Evolutionary conservation across 2,113 vertebrate genomes (phyloP), one percentile per base, ranked within the genome.

Genomic region (Nesoenas mayeri): DNA sequence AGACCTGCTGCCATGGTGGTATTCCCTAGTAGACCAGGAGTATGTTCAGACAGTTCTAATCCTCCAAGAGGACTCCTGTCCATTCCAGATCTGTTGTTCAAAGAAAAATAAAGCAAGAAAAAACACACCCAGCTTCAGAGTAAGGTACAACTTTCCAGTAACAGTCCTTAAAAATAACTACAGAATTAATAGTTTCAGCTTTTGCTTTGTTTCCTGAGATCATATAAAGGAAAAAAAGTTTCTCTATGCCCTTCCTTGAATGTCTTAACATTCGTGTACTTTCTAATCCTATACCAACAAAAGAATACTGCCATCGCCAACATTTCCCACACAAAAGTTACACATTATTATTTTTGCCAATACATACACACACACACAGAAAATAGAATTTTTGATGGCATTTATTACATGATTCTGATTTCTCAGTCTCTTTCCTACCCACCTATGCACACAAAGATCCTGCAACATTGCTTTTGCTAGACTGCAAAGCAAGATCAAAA

Each of bases 1-100:
- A 99, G 98, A 95, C 98, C 98, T 93, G 98, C 97, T 95, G 99
- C 98, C 98, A 98, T 98, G 96, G 98, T 97, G 89, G 98, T 98
- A 97, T 97, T 98, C 94, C 97, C 98, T 81, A 98, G 93, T 36
- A 98, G 95, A 95, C 96, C 97, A 95, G 98, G 86, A 93, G 89
- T 93, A 64, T 79, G 96, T 80, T 98, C 97, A 97, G 97, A 98
- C 92, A 98, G 91, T 91, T 99, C 98, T 95, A 98, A 97, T 97
- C 97, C 95, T 97, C 97, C 97, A 91, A 98, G 92, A 96, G 97
- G 97, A 85, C 98, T 98, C 90, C 97, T 97, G 92, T 99, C 98
- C 99, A 99, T 99, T 97, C 97, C 98, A 97, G 95, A 95, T 93
- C 90, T 97, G 96, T 97, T 98, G 93, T 95, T 91, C 62, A 61